Conservation (phyloP, 2,888 invertebrate genomes). For the Clepsis dumicolana region DNA sequence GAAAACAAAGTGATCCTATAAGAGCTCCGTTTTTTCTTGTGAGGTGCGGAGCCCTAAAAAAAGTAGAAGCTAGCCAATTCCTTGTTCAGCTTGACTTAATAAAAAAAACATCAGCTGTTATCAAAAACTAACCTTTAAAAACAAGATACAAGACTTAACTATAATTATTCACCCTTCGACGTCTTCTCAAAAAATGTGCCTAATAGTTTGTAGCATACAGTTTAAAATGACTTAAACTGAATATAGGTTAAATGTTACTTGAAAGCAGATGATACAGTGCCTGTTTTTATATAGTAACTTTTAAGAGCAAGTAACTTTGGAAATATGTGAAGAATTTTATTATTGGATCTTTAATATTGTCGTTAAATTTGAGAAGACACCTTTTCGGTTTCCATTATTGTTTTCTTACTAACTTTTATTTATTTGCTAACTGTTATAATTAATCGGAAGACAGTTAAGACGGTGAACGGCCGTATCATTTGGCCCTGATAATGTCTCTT, state of each 20-base stretch:
- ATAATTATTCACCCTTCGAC: background rate
- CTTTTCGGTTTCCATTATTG: background rate
- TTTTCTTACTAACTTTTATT: too few species aligned
- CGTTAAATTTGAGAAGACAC: background rate
- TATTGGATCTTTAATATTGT: constrained; percentile 7
- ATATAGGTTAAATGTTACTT: constrained; percentile 39
- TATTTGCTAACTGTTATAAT: too few species aligned
- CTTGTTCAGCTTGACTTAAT: too few species aligned
- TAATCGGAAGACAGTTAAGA: too few species aligned
- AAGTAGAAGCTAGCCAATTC: background rate
- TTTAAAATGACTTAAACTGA: background rate
- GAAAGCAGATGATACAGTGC: constrained; percentile 36
- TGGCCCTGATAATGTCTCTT: too few species aligned
- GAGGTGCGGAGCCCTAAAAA: background rate
- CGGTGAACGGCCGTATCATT: too few species aligned
- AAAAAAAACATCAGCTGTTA: constrained; percentile 28
- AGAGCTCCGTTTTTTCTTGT: background rate
- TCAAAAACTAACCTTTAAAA: constrained; percentile 25
- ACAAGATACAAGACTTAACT: background rate
- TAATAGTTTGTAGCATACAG: background rate
- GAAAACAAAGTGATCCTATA: too few species aligned
- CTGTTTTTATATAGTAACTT: constrained; percentile 20
- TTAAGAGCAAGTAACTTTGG: constrained; percentile 22
- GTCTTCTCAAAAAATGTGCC: background rate
- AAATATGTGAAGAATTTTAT: constrained; percentile 32